Conservation (phyloP, 1,140 invertebrate species). For the Eupeodes corollae region DNA sequence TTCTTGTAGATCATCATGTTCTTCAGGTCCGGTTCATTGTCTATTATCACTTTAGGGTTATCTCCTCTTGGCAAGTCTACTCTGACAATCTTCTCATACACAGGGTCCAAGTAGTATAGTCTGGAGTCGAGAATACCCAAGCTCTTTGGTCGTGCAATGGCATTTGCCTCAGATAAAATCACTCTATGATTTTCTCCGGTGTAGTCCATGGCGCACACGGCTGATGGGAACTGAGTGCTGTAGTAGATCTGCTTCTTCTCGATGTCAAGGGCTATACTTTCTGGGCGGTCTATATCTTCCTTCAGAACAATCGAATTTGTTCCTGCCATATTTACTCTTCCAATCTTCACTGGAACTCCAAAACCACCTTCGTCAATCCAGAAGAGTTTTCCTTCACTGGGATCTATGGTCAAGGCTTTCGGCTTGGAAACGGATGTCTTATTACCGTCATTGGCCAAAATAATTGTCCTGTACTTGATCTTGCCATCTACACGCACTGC, state of each 20-base stretch:
- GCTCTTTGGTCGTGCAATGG: conserved; percentile 66
- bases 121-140: conserved; percentile 72
- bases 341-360: conserved; percentile 84
- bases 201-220: conserved; percentile 61
- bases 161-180: conserved; percentile 55
- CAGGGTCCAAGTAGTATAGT: conserved; percentile 81
- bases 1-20: conserved; percentile 83
- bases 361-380: conserved; percentile 93
- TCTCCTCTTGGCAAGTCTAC: conserved; percentile 74
- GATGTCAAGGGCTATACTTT: conserved; percentile 77
- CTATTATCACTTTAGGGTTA: conserved; percentile 64
- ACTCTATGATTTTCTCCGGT: conserved; percentile 59
- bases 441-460: conserved; percentile 84
- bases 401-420: conserved; percentile 79
- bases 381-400: conserved; percentile 79
- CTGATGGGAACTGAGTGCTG: conserved; percentile 63
- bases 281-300: conserved; percentile 55
- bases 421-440: conserved; percentile 77
- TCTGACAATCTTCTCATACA: conserved; percentile 79
- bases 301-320: conserved; percentile 59
- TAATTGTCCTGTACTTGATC: conserved; percentile 69
- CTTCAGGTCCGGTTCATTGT: conserved; percentile 79
- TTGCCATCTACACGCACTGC: conserved; percentile 80
- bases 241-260: conserved; percentile 77
- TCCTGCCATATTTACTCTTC: conserved; percentile 89